Base-by-base conservation (phyloP, 2,888 invertebrate species). In the Aleiodes testaceus region DNA sequence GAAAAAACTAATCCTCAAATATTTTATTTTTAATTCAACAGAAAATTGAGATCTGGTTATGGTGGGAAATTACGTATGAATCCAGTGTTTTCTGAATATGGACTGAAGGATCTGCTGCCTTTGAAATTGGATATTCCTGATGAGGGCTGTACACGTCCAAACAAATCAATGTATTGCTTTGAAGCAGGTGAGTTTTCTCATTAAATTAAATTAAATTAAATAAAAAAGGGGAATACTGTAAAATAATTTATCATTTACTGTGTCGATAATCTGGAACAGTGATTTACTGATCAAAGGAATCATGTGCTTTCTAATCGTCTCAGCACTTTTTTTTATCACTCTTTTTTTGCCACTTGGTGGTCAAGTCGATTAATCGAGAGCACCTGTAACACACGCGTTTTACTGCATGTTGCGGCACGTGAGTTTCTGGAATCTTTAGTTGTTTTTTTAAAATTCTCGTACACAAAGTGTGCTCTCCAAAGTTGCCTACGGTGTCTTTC, bases 61-160 rank as follows among this genome's bases (percentile, higher is more conserved):
- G 95, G 93, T 9, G 97, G 97, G 65, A 88, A 94, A 14, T 85
- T 97, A 80, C 91, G 95, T 42, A 96, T 96, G 95, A 95, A 96
- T 87, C 95, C 96, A 12, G 95, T 94, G 0, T 96, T 97, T 88
- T 91, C 92, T 74, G 94, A 95, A 81, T 95, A 95, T 78, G 96
- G 96, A 0, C 89, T 97, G 0, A 96, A 95, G 85, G 97, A 97
- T 84, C 89, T 97, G 75, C 88, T 97, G 50, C 97, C 97, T 0
- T 88, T 96, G 64, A 97, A 97, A 86, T 89, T 96, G 65, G 95
- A 96, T 82, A 93, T 96, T 78, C 96, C 97, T 14, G 97, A 97
- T 84, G 96, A 97, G 89, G 97, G 97, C 44, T 97, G 97, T 87
- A 96, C 96, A 1, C 90, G 97, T 70, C 95, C 95, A 0, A 96